Evolutionary conservation across 2,797 vertebrate species (phyloP).

Genomic region (Vespertilio murinus): DNA sequence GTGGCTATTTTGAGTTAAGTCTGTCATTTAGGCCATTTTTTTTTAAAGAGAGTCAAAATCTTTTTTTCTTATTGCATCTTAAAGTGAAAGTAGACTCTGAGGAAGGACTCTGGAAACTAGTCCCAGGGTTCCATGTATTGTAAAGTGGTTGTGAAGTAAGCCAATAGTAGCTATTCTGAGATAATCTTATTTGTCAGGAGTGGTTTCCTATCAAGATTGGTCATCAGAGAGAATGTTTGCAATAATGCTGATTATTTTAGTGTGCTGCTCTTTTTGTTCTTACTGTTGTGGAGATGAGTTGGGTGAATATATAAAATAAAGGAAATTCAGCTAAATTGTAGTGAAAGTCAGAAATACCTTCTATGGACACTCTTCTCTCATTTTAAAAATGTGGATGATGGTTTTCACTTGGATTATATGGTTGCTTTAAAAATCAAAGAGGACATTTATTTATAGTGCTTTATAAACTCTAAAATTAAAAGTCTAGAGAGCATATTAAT

Average conservation of each 20-base stretch:
- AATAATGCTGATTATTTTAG: background rate
- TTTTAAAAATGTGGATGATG: background rate
- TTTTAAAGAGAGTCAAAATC: conserved; percentile 37
- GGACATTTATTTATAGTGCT: background rate
- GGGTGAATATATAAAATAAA: background rate
- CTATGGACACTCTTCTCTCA: background rate
- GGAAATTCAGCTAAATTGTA: background rate
- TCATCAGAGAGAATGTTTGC: background rate
- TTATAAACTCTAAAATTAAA: background rate
- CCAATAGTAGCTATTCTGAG: background rate
- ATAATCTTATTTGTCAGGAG: background rate
- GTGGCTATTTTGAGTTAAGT: conserved; percentile 64
- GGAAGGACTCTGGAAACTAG: background rate
- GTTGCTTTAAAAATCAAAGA: background rate
- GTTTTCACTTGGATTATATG: background rate
- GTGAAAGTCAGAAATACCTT: background rate
- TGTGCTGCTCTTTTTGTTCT: background rate
- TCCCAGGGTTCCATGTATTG: background rate
- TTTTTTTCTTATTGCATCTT: conserved; percentile 60
- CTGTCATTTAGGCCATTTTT: conserved; percentile 57
- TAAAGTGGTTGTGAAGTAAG: background rate
- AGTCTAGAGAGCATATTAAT: background rate
- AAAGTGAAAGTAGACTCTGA: conserved; percentile 59
- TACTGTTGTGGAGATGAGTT: background rate
- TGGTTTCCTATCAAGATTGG: background rate